A percentile compares a stretch with the other conserved stretches of the same genome.
These are phyloP conservation scores for Centropyge bicolor DNA, from an alignment of 2,797 vertebrate species.

Conservation along the genomic window DNA sequence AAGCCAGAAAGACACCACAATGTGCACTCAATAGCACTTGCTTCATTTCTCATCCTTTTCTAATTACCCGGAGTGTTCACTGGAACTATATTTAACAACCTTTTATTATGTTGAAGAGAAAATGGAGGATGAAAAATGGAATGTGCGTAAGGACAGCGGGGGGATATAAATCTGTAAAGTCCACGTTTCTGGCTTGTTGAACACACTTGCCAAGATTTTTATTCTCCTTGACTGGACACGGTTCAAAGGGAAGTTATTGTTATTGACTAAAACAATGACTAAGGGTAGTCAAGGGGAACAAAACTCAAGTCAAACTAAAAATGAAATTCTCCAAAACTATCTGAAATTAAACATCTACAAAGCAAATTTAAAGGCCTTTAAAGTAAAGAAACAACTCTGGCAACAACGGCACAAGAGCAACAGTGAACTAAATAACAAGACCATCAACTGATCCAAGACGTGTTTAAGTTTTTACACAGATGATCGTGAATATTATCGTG, in stretches of 20 bases:
- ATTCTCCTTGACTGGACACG: conserved; percentile 48
- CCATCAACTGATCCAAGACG: not conserved
- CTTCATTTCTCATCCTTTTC: conserved; percentile 79
- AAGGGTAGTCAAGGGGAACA: not conserved
- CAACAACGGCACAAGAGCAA: not conserved
- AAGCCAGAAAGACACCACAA: conserved; percentile 70
- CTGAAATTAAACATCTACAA: conserved; percentile 5
- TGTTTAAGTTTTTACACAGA: not conserved
- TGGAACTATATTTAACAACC: conserved; percentile 82
- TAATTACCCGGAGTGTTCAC: conserved; percentile 84
- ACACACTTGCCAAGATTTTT: conserved; percentile 61
- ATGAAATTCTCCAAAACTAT: not conserved
- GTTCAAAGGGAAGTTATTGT: conserved; percentile 47
- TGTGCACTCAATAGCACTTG: conserved; percentile 71
- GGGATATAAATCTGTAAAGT: conserved; percentile 70
- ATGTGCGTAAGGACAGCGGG: conserved; percentile 55
- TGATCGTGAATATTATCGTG: not conserved
- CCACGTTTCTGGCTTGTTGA: conserved; percentile 63
- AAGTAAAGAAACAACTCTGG: not conserved
- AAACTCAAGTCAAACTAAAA: not conserved
- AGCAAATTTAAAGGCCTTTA: not conserved
- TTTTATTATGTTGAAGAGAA: conserved; percentile 74
- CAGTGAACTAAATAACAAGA: not conserved
- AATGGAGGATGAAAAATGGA: conserved; percentile 68
- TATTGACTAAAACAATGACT: conserved; percentile 23